These are phyloP conservation scores for Pristis pectinata DNA, from an alignment of 2,797 vertebrate genomes.

Conservation along the genomic window DNA sequence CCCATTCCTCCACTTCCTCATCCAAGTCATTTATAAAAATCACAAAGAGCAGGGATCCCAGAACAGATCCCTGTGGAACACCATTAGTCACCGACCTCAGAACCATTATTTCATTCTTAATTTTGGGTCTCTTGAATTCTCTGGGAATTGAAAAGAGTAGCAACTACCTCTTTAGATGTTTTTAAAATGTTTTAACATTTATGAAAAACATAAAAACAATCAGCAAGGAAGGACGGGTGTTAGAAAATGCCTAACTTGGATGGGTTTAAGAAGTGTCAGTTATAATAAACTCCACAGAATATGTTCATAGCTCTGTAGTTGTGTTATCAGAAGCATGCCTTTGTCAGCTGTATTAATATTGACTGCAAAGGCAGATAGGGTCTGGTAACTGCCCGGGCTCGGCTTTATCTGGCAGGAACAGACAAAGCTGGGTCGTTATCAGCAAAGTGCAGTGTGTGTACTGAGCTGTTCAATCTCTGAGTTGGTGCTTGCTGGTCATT, in stretches of 20 bases:
- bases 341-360: background rate
- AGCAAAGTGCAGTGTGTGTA: background rate
- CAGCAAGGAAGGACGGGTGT: background rate
- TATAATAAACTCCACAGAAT: constrained; percentile 3
- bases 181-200: background rate
- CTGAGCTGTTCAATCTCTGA: background rate
- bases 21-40: too few relatives aligned
- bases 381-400: background rate
- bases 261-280: background rate
- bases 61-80: too few relatives aligned
- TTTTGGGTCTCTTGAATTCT: background rate
- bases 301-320: background rate
- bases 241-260: background rate
- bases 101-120: background rate
- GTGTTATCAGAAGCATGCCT: background rate
- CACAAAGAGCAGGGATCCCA: too few relatives aligned
- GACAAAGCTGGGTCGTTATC: background rate
- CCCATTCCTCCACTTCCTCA: too few relatives aligned
- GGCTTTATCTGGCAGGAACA: constrained; percentile 11
- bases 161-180: background rate
- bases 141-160: background rate
- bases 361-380: constrained; percentile 1
- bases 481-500: background rate
- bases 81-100: too few relatives aligned
- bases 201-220: background rate